Evolutionary conservation across 2,797 vertebrate genomes (phyloP).

Genomic region (Eulemur albifrons): DNA sequence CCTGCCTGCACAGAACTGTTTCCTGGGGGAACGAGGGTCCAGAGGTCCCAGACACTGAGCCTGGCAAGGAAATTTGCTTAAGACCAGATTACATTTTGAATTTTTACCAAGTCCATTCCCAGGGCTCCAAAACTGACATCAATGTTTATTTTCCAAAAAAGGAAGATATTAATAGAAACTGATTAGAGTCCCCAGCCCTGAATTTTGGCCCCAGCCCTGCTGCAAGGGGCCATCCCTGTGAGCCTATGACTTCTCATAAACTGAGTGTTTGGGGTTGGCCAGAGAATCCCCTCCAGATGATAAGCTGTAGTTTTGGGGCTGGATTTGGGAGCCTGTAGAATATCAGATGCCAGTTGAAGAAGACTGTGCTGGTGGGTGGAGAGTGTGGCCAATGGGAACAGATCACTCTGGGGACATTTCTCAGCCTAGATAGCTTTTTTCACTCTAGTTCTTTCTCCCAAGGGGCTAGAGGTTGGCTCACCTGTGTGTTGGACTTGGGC

Average conservation of each 20-base stretch:
- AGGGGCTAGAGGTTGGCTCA: neutral
- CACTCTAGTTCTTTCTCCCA: neutral
- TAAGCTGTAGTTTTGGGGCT: neutral
- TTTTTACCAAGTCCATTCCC: neutral
- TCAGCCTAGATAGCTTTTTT: neutral
- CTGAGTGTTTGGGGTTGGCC: neutral
- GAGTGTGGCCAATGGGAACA: neutral
- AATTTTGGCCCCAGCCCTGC: neutral
- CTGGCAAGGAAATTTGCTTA: neutral
- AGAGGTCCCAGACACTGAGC: neutral
- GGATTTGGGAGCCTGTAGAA: neutral
- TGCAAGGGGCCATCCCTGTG: neutral
- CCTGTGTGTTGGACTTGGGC: neutral
- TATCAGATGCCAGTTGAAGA: neutral
- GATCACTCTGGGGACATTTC: neutral
- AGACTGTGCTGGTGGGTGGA: neutral
- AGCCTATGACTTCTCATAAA: neutral
- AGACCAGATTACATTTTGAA: neutral
- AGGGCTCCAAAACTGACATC: neutral
- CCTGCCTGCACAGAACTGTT: too few species aligned
- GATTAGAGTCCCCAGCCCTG: neutral
- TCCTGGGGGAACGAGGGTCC: fast-evolving
- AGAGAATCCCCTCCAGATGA: neutral
- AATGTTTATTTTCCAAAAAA: neutral
- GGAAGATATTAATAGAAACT: neutral